phyloP scores from a whole-genome alignment of 1,140 invertebrate species.

The Harpegnathos saltator region DNA sequence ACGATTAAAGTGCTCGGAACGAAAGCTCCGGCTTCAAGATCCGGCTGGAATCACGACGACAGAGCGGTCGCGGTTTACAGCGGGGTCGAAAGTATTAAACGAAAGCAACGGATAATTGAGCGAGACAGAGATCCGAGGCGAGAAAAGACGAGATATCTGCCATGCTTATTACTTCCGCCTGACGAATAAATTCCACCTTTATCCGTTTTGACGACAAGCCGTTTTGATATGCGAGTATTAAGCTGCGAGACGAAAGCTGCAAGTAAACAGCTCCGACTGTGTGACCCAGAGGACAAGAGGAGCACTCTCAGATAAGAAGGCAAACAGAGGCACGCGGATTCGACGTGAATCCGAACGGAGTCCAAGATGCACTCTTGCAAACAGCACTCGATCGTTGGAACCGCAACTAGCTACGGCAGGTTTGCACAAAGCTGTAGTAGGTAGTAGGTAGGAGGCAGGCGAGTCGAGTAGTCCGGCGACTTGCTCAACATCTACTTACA shows the following conservation, averaged over 20 bases:
- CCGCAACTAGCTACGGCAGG: slow-evolving; percentile 25
- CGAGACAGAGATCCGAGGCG: too few relatives aligned
- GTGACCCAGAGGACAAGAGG: slow-evolving; percentile 37
- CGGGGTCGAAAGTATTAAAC: too few relatives aligned
- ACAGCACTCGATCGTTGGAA: slow-evolving; percentile 41
- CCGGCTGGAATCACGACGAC: too few relatives aligned
- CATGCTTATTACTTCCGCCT: neutral
- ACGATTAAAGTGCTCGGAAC: too few relatives aligned
- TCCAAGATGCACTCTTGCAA: slow-evolving; percentile 42
- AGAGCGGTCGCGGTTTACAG: too few relatives aligned
- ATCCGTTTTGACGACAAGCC: neutral
- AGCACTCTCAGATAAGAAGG: slow-evolving; percentile 45
- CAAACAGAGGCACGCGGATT: slow-evolving; percentile 36
- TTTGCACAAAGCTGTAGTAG: slow-evolving; percentile 21
- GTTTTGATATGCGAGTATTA: slow-evolving; percentile 5
- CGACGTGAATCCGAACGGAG: slow-evolving; percentile 9
- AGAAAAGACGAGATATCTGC: too few relatives aligned
- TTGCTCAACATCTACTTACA: slow-evolving; percentile 14
- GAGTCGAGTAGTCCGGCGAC: slow-evolving; percentile 7
- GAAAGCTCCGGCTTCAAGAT: too few relatives aligned
- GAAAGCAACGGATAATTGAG: too few relatives aligned
- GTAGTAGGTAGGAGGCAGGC: neutral
- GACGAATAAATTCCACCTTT: neutral
- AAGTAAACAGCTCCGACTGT: slow-evolving; percentile 43
- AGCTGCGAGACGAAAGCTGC: slow-evolving; percentile 23